phyloP scores from a whole-genome alignment of 1,140 invertebrate species.

The Drosophila tropicalis region DNA sequence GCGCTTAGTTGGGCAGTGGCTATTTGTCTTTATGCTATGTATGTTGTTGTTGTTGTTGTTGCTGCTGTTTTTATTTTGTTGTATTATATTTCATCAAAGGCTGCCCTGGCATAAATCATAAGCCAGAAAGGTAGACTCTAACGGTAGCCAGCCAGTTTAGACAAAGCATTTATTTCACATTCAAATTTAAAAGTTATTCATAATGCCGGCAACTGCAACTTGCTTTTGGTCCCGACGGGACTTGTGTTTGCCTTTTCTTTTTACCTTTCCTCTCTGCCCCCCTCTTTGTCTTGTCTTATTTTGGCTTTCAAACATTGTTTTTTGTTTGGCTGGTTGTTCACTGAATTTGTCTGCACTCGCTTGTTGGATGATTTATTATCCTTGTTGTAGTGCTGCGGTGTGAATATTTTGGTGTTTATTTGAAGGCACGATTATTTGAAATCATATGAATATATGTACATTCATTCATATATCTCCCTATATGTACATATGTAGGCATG shows the following conservation, averaged over 20 bases:
- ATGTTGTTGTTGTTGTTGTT: constrained; percentile 24
- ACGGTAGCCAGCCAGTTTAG: constrained; percentile 70
- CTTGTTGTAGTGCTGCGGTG: constrained; percentile 60
- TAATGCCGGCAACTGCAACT: constrained; percentile 62
- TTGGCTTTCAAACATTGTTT: constrained; percentile 56
- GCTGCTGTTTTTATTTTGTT: constrained; percentile 66
- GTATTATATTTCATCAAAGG: constrained; percentile 82
- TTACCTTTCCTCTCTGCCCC: not conserved
- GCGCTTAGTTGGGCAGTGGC: constrained; percentile 57
- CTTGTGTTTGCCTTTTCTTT: constrained; percentile 9
- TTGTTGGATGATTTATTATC: constrained; percentile 73
- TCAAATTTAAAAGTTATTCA: constrained; percentile 81
- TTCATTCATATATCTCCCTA: too few species aligned
- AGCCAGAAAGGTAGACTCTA: constrained; percentile 50
- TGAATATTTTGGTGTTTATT: constrained; percentile 65
- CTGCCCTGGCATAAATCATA: constrained; percentile 73
- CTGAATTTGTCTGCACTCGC: constrained; percentile 77
- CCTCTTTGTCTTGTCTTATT: constrained; percentile 51
- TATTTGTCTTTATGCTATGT: constrained; percentile 69
- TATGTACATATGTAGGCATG: not conserved
- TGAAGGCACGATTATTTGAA: constrained; percentile 71
- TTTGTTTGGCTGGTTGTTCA: constrained; percentile 71
- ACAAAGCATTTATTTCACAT: constrained; percentile 82
- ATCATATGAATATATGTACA: constrained; percentile 18
- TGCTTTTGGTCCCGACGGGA: constrained; percentile 21